These are phyloP conservation scores for Melolontha melolontha DNA, from an alignment of 2,888 invertebrate genomes.

Conservation along the genomic window DNA sequence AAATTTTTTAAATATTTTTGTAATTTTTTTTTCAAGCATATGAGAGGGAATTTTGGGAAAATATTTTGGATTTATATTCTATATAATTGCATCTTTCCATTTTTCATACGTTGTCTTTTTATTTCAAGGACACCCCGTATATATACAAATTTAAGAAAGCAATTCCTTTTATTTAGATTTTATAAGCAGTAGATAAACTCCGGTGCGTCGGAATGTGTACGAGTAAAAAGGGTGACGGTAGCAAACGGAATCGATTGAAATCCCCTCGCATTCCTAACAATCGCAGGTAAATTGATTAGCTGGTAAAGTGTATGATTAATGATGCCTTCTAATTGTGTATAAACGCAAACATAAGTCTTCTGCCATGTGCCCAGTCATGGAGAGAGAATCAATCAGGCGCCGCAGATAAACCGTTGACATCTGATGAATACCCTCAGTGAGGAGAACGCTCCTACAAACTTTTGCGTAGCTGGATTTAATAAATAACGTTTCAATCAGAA, in stretches of 20 bases:
- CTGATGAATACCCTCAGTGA: constrained; percentile 45
- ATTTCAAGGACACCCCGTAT: too few relatives aligned
- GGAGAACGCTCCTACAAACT: constrained; percentile 23
- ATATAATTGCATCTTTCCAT: too few relatives aligned
- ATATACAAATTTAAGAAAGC: too few relatives aligned
- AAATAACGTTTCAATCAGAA: constrained; percentile 41
- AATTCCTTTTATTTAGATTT: constrained; percentile 11
- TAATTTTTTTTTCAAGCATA: too few relatives aligned
- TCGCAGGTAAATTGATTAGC: constrained; percentile 44
- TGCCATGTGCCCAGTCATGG: constrained; percentile 46
- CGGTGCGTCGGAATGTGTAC: background rate
- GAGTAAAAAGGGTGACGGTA: constrained; percentile 35
- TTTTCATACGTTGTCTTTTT: too few relatives aligned
- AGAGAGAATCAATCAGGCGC: constrained; percentile 49
- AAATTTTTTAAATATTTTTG: too few relatives aligned
- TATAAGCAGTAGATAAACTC: background rate
- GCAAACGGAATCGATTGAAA: constrained; percentile 29
- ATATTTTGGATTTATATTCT: too few relatives aligned
- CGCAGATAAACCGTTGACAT: constrained; percentile 46
- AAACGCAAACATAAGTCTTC: constrained; percentile 47
- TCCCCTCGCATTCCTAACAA: constrained; percentile 36
- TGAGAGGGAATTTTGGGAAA: too few relatives aligned
- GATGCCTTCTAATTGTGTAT: constrained; percentile 50
- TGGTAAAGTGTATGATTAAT: constrained; percentile 50
- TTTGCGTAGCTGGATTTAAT: constrained; percentile 41